Conservation (phyloP, 2,797 vertebrate genomes). For the Anisognathus igniventris region DNA sequence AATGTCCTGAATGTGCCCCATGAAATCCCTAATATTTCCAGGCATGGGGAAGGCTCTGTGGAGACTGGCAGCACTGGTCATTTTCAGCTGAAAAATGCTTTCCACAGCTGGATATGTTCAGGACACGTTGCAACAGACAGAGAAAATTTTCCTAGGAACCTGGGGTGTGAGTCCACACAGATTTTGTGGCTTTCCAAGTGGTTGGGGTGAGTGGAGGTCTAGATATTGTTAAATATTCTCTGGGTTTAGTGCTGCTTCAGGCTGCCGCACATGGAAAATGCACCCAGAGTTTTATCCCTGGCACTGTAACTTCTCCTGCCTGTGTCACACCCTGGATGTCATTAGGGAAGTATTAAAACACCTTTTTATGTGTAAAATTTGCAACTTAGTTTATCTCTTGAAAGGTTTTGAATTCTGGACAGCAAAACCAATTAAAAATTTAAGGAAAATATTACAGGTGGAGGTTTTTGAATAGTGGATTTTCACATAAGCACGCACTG, state of each 20-base stretch:
- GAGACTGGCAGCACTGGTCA: neutral
- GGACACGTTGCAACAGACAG: neutral
- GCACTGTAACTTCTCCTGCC: neutral
- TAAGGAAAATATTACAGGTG: neutral
- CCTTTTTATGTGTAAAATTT: neutral
- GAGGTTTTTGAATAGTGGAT: neutral
- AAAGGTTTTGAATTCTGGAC: neutral
- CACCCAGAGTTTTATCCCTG: neutral
- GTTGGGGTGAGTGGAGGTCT: neutral
- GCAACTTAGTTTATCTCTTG: neutral
- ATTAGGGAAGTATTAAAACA: neutral
- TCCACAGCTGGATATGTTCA: neutral
- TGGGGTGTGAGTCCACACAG: neutral
- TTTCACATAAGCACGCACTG: neutral
- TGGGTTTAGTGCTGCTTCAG: neutral
- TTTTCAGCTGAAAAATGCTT: neutral
- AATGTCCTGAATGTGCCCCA: rapidly evolving
- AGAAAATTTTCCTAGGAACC: neutral
- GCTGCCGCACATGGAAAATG: neutral
- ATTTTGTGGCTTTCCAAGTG: neutral
- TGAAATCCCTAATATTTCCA: neutral
- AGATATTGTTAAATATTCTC: neutral
- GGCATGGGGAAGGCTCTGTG: neutral
- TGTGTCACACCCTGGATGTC: rapidly evolving
- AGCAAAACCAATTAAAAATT: neutral